phyloP scores from a whole-genome alignment of 2,797 vertebrate species.

The Sebastiscus tertius region DNA sequence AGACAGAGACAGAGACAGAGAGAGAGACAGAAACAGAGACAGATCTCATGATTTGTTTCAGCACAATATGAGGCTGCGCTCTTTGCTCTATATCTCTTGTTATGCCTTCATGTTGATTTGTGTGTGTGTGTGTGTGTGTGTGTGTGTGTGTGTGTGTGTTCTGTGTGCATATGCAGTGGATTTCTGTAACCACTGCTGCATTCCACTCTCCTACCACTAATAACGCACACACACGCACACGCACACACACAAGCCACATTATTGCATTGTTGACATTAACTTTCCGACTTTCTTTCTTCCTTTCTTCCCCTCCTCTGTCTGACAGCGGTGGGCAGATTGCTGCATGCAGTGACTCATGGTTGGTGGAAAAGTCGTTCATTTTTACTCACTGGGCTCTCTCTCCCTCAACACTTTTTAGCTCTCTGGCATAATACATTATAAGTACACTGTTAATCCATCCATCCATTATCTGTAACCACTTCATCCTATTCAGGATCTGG shows the following conservation, averaged over 20 bases:
- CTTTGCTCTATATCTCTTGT: conserved; percentile 19
- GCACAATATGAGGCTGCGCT: conserved; percentile 4
- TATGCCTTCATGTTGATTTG: conserved; percentile 2
- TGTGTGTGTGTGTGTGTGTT: not conserved
- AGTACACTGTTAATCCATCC: not conserved
- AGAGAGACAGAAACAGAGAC: not conserved
- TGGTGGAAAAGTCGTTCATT: conserved; percentile 46
- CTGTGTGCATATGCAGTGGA: not conserved
- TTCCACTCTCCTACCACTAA: not conserved
- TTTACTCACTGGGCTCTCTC: conserved; percentile 5
- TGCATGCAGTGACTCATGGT: conserved; percentile 53
- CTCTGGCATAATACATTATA: not conserved
- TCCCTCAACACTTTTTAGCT: not conserved
- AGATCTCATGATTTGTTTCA: conserved; percentile 34
- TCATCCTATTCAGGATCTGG: no score
- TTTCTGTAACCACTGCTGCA: not conserved
- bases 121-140: not conserved
- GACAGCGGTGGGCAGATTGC: not conserved
- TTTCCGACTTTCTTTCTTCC: not conserved
- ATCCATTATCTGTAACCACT: no score
- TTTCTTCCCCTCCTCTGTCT: not conserved
- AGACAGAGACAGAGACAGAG: no score
- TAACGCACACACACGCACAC: not conserved
- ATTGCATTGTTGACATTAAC: not conserved
- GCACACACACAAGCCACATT: not conserved